These are phyloP conservation scores for Chionodraco myersi DNA, from an alignment of 2,113 vertebrate species.

Conservation along the genomic window DNA sequence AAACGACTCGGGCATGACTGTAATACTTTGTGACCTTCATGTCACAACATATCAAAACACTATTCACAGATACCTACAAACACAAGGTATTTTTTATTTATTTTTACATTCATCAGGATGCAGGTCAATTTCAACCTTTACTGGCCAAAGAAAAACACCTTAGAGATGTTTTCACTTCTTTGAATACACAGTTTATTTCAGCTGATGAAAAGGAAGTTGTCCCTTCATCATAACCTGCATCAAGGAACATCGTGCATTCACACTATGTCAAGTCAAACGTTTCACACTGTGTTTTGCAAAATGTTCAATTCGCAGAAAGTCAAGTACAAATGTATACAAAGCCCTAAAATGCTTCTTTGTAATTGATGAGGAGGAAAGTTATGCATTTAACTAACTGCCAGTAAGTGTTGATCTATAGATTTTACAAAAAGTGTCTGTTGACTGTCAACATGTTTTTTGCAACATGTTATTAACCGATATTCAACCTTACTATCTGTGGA, in stretches of 20 bases:
- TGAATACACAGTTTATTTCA: not conserved
- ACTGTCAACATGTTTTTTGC: too few species aligned
- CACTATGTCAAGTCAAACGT: not conserved
- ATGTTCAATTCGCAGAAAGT: not conserved
- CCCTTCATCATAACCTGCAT: not conserved
- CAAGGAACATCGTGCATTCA: not conserved
- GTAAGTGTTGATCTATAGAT: too few species aligned
- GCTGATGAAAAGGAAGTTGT: not conserved
- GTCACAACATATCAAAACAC: conserved; percentile 28
- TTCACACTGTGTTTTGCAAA: too few species aligned
- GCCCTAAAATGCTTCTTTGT: not conserved
- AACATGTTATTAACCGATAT: too few species aligned
- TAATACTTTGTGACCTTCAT: conserved; percentile 22
- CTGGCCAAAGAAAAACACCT: not conserved
- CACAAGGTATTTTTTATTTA: not conserved
- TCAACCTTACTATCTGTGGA: too few species aligned
- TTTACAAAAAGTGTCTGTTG: too few species aligned
- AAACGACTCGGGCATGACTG: not conserved
- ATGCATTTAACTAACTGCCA: not conserved
- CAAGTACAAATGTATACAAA: not conserved
- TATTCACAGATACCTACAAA: not conserved
- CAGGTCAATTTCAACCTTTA: not conserved
- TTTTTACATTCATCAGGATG: not conserved
- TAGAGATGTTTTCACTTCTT: not conserved
- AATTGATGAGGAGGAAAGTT: conserved; percentile 24